Evolutionary conservation across 2,797 vertebrate species (phyloP).

Genomic region (Centropyge bicolor): DNA sequence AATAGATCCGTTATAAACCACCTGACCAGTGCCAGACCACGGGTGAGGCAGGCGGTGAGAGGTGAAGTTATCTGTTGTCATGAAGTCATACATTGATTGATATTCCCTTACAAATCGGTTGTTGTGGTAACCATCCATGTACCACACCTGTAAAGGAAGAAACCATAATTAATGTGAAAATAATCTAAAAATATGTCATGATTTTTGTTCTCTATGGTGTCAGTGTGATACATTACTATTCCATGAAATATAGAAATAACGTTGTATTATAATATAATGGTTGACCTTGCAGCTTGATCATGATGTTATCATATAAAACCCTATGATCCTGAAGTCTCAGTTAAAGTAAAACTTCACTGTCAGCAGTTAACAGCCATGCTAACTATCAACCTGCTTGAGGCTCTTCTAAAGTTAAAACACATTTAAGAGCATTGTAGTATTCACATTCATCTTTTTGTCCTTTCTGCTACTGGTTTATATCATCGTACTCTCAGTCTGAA

Average conservation of each 20-base stretch:
- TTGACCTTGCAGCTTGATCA: no score
- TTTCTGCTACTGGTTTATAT: no score
- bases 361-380: no score
- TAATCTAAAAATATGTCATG: no score
- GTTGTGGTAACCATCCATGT: conserved; percentile 99
- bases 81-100: conserved; percentile 93
- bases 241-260: background rate
- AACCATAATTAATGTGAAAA: background rate
- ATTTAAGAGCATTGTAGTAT: no score
- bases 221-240: background rate
- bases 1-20: conserved; percentile 96
- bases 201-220: background rate
- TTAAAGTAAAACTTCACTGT: no score
- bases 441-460: no score
- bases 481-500: no score
- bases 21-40: conserved; percentile 97
- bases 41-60: conserved; percentile 97
- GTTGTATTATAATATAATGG: background rate
- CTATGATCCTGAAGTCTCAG: no score
- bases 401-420: no score
- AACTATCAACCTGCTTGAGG: no score
- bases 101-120: conserved; percentile 97
- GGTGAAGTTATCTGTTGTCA: conserved; percentile 95
- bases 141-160: conserved; percentile 90
- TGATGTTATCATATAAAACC: no score